Evolutionary conservation across 2,113 vertebrate species (phyloP).

Genomic region (Poicephalus gulielmi): DNA sequence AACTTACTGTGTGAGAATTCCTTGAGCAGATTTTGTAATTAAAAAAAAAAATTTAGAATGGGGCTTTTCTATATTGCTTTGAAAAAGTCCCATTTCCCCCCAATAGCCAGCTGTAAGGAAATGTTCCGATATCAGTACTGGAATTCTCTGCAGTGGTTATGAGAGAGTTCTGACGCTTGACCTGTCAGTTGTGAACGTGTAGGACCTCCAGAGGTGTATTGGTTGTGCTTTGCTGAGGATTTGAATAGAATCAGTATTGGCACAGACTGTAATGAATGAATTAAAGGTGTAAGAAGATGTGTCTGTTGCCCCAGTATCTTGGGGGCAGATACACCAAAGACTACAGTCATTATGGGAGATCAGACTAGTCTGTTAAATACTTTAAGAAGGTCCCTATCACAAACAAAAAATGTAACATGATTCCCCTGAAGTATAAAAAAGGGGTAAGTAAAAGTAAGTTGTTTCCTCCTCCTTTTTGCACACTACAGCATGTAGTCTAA

Average conservation of each 20-base stretch:
- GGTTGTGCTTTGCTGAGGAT: not conserved
- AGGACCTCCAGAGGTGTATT: not conserved
- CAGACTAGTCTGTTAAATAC: not conserved
- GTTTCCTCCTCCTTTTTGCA: not conserved
- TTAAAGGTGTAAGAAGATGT: not conserved
- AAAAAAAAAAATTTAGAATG: not conserved
- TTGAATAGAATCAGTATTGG: not conserved
- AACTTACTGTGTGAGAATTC: not conserved
- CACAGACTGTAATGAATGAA: not conserved
- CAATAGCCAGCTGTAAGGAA: not conserved
- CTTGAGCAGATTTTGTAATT: conserved; percentile 21
- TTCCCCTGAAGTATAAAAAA: not conserved
- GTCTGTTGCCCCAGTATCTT: not conserved
- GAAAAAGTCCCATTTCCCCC: not conserved
- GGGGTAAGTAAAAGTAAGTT: not conserved
- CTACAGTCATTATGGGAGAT: not conserved
- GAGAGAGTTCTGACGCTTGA: not conserved
- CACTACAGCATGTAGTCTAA: not conserved
- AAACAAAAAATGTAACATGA: not conserved
- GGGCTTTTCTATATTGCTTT: not conserved
- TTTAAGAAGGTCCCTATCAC: not conserved
- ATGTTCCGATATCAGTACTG: not conserved
- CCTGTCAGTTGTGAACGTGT: not conserved
- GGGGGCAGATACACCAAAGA: not conserved
- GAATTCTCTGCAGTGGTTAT: not conserved